Base-by-base conservation (phyloP, 2,113 vertebrate species). In the Mirounga angustirostris region DNA sequence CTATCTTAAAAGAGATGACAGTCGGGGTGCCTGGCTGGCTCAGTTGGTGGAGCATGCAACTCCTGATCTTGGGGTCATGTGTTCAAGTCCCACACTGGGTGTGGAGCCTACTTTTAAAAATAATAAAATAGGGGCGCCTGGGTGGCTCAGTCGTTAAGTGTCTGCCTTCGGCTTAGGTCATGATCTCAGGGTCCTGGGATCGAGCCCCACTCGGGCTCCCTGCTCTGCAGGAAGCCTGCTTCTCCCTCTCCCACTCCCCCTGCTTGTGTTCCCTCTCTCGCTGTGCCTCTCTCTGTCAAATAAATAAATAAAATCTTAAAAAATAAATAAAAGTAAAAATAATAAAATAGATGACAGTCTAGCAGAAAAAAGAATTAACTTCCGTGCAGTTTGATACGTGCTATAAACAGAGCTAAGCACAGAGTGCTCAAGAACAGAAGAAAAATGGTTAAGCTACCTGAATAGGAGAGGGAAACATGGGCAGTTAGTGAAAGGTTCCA, bases 321-420 rank as follows among this genome's bases (percentile, higher is more conserved):
- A 43, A 43, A 43, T 43, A 43, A 43, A 43, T 43, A 43, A 43
- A 43, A 43, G 40, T 43, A 43, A 43, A 74, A 26, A 28, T 43
- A 36, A 36, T 9, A 69, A n/a, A 46, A 43, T n/a, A 73, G 56
- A 40, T 56, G 40, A 56, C 4, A 88, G 59, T n/a, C 63, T 71
- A 91, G 33, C 58, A 94, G 85, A 84, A 33, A 93, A 80, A 43
- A 86, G 28, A 90, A 90, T 63, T 76, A 95, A 83, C 65, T 89
- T 96, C 63, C 40, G 15, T 13, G 7, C 1, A 58, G 59, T 40
- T n/a, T 92, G 43, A 2, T 61, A 74, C 14, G 18, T 67, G n/a
- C 73, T 58, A 0, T 76, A 92, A 92, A 91, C 10, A 63, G n/a
- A 73, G 22, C 19, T 65, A 67, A 97, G 24, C 59, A 84, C 15